Evolutionary conservation across 2,797 vertebrate species (phyloP), one percentile per base, ranked within the genome.

Genomic region (Hemitrygon akajei): DNA sequence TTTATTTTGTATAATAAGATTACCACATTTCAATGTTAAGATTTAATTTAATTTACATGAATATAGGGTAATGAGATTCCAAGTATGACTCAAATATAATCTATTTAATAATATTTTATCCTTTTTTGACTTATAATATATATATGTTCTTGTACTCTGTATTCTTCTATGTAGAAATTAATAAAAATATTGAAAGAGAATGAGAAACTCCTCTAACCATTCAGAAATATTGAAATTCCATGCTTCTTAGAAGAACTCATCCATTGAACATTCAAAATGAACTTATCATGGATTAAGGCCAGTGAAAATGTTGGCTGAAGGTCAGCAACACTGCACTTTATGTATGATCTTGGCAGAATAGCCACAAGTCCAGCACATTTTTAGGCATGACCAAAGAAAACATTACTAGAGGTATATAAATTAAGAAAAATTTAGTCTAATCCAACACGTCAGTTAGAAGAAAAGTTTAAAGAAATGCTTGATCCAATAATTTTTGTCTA

Each of bases 301-400:
- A 87, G 60, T 63, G 84, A 66, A 87, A 87, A 87, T 58, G 30
- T 87, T 87, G n/a, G 30, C 84, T 34, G 60, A 87, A 87, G 84
- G 60, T 87, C 84, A 87, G 84, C 66, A 87, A 87, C 14, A 63
- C 16, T 63, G 58, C 30, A 87, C 84, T 87, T 30, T 58, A 86
- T 60, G 84, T n/a, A 60, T 34, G 84, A 66, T 66, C 30, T 87
- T 87, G 84, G 84, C 84, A 87, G 58, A 34, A 63, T 30, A 87
- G n/a, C 84, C 58, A 34, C 20, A 7, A 87, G 30, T 20, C 30
- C n/a, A 66, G 5, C 60, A 87, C 84, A 34, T 87, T 66, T 82
- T 87, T 87, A 87, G 14, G 16, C 60, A 87, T 87, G 16, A 60
- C 84, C 84, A 87, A 87, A 66, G 30, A 34, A 87, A 87, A 66